Conservation (phyloP, 2,113 vertebrate genomes). For the Pluvialis apricaria region DNA sequence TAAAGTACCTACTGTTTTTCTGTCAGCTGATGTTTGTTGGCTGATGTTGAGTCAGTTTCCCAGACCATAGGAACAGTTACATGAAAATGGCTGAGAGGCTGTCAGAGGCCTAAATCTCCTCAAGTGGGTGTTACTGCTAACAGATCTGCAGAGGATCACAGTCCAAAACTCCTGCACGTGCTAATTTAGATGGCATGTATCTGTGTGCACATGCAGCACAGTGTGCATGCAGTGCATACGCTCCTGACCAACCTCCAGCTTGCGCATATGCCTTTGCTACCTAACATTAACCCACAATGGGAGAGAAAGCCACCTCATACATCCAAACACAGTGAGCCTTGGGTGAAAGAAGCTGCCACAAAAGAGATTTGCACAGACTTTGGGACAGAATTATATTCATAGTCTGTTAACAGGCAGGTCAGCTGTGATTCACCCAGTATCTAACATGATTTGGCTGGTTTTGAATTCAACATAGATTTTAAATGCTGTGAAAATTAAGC, state of each 20-base stretch:
- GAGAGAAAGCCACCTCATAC: neutral
- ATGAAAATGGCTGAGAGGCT: neutral
- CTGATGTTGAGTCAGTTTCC: neutral
- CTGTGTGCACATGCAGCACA: accelerated
- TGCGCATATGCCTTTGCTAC: neutral
- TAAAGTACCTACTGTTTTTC: neutral
- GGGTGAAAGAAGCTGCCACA: neutral
- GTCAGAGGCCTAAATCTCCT: neutral
- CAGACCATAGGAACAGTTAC: neutral
- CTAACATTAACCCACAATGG: neutral
- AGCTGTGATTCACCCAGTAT: neutral
- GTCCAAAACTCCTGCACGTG: neutral
- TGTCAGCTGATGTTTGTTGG: neutral
- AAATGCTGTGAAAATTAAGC: neutral
- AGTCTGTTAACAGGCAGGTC: neutral
- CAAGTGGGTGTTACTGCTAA: neutral
- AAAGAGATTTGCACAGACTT: neutral
- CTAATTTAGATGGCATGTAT: neutral
- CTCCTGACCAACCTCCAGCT: neutral
- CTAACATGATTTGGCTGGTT: neutral
- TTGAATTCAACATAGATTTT: neutral
- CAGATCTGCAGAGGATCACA: neutral
- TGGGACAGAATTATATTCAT: neutral
- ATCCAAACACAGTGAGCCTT: neutral
- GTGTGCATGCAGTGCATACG: accelerated